Conservation (phyloP, 1,140 invertebrate genomes). For the Pseudomyrmex pallidus region DNA sequence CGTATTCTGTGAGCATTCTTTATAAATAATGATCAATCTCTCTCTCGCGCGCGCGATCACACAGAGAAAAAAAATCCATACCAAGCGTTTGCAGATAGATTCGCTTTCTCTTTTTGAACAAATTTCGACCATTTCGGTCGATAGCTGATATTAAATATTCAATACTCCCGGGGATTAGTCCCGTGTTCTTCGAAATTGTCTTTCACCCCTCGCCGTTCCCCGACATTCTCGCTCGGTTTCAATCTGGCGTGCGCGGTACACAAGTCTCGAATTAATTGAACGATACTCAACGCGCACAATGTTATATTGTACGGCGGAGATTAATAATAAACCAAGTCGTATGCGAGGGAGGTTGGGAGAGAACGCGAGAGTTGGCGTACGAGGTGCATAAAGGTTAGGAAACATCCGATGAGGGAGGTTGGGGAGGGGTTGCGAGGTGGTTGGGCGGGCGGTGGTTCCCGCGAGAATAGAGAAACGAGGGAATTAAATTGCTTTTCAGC, state of each 20-base stretch:
- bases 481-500: slow-evolving; percentile 79
- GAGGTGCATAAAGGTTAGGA: slow-evolving; percentile 22
- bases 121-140: neutral
- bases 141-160: neutral
- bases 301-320: slow-evolving; percentile 75
- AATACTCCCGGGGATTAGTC: neutral
- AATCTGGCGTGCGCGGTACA: slow-evolving; percentile 66
- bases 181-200: too few species aligned
- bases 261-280: slow-evolving; percentile 78
- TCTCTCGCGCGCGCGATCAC: neutral
- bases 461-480: slow-evolving; percentile 65
- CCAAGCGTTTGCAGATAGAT: neutral
- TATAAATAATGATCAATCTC: too few species aligned
- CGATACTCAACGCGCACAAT: slow-evolving; percentile 72
- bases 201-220: slow-evolving; percentile 25
- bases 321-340: slow-evolving; percentile 73
- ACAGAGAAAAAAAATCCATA: neutral
- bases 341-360: slow-evolving; percentile 31
- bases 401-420: slow-evolving; percentile 6
- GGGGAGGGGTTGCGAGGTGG: slow-evolving; percentile 51
- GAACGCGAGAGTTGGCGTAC: slow-evolving; percentile 6
- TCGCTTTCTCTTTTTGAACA: neutral
- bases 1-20: neutral
- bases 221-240: slow-evolving; percentile 11
- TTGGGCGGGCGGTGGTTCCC: slow-evolving; percentile 40